These are phyloP conservation scores for Ochotona princeps DNA, from an alignment of 2,113 vertebrate species.

Conservation along the genomic window DNA sequence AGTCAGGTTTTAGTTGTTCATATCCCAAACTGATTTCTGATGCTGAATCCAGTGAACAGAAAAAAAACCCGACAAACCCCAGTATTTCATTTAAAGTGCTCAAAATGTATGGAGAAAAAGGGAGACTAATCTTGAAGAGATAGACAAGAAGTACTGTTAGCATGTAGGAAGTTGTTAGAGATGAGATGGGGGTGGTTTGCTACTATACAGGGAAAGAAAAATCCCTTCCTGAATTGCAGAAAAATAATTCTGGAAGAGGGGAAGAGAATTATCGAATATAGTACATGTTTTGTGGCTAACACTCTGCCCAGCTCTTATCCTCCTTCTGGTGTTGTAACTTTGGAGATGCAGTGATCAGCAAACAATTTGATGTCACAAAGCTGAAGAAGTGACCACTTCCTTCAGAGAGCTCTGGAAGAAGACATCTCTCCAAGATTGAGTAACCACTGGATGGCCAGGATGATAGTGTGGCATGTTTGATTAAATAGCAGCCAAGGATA, in stretches of 20 bases:
- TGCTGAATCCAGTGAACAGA: neutral
- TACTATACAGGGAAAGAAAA: neutral
- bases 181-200: neutral
- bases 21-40: neutral
- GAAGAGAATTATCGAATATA: neutral
- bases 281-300: neutral
- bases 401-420: neutral
- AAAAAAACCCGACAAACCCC: neutral
- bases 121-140: neutral
- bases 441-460: neutral
- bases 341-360: neutral
- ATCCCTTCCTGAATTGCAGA: neutral
- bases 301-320: fast-evolving
- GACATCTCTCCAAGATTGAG: neutral
- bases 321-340: neutral
- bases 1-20: neutral
- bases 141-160: neutral
- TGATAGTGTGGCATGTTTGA: neutral
- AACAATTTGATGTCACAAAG: neutral
- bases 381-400: neutral
- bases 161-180: no score
- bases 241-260: neutral
- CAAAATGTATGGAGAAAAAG: neutral
- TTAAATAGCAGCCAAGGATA: neutral
- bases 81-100: neutral